phyloP scores from a whole-genome alignment of 1,140 invertebrate genomes.

The Drosophila pseudoananassae region DNA sequence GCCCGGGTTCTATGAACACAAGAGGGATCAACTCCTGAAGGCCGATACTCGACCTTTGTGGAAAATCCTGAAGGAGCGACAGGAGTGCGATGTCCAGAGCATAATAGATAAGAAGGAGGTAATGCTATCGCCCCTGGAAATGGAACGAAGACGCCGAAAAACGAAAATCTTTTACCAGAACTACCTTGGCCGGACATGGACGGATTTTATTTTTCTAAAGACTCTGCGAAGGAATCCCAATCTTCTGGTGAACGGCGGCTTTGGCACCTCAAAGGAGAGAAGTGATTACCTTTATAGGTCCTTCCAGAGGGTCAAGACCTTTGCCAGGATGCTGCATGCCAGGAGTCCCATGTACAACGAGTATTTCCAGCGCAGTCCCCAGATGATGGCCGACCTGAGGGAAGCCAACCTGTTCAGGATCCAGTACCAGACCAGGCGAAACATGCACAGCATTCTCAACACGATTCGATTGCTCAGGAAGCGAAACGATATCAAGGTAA shows the following conservation, averaged over 20 bases:
- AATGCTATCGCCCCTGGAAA: conserved; percentile 58
- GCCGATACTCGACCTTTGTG: conserved; percentile 36
- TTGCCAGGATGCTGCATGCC: conserved; percentile 67
- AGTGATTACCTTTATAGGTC: conserved; percentile 15
- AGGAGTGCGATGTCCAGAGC: conserved; percentile 73
- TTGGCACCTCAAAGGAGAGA: conserved; percentile 17
- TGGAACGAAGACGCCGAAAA: conserved; percentile 56
- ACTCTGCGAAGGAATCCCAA: conserved; percentile 46
- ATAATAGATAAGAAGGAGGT: conserved; percentile 35
- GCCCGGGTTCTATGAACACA: conserved; percentile 33
- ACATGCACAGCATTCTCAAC: conserved; percentile 65
- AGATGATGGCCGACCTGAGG: conserved; percentile 9
- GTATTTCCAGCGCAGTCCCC: conserved; percentile 14
- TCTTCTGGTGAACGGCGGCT: conserved; percentile 15
- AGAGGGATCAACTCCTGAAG: conserved; percentile 6
- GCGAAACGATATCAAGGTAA: conserved; percentile 47
- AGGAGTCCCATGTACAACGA: conserved; percentile 74
- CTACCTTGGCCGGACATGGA: conserved; percentile 66
- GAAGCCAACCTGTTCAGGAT: conserved; percentile 61
- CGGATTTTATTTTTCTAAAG: conserved; percentile 69
- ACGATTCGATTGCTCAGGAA: conserved; percentile 49
- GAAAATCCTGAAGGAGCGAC: conserved; percentile 43
- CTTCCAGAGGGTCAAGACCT: conserved; percentile 34
- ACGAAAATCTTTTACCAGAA: conserved; percentile 68
- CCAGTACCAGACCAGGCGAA: conserved; percentile 74